These are phyloP conservation scores for Capreolus pygargus DNA, from an alignment of 2,113 vertebrate species.

Conservation along the genomic window DNA sequence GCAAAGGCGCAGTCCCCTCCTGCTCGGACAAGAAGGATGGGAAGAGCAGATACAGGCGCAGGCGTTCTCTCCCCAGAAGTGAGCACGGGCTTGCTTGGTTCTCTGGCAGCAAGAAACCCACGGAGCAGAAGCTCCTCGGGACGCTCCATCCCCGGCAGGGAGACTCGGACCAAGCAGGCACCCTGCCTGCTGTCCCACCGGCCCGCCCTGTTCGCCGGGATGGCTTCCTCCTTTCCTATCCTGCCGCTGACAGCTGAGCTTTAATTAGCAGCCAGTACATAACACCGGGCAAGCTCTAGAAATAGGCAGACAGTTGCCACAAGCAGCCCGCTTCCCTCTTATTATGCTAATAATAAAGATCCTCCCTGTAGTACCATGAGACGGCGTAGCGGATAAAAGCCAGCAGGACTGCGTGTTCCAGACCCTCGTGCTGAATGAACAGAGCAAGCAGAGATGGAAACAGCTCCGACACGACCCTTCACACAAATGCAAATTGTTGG, in stretches of 20 bases:
- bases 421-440: constrained; percentile 73
- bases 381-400: constrained; percentile 72
- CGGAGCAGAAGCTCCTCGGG: not conserved
- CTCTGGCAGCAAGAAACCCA: not conserved
- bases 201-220: not conserved
- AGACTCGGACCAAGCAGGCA: not conserved
- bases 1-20: not conserved
- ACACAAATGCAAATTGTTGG: constrained; percentile 67
- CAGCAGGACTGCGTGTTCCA: constrained; percentile 54
- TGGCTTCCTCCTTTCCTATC: constrained; percentile 40
- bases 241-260: constrained; percentile 70
- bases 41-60: not conserved
- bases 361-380: constrained; percentile 62
- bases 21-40: accelerated
- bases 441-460: constrained; percentile 69
- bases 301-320: constrained; percentile 65
- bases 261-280: constrained; percentile 75
- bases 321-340: constrained; percentile 44
- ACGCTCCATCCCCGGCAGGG: not conserved
- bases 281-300: constrained; percentile 67
- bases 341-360: constrained; percentile 78
- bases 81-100: not conserved
- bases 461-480: constrained; percentile 57
- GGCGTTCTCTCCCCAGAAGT: not conserved
- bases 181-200: not conserved